phyloP scores from a whole-genome alignment of 2,797 vertebrate species.

The Acrocephalus scirpaceus region DNA sequence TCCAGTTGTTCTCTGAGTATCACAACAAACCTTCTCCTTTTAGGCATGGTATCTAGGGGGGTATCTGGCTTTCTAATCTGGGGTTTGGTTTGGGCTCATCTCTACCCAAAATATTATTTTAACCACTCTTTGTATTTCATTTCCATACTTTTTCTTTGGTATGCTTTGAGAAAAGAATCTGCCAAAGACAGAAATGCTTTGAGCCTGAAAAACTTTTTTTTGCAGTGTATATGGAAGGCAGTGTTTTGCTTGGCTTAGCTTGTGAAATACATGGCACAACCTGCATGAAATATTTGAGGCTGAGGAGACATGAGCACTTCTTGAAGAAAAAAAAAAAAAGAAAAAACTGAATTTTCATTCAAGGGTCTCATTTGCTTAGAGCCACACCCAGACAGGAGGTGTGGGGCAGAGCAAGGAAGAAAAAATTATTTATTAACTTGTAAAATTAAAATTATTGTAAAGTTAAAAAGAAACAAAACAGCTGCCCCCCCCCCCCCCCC shows the following conservation, averaged over 20 bases:
- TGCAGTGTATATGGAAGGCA: slow-evolving; percentile 17
- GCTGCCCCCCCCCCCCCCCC: rapidly evolving
- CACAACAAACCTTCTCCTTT: slow-evolving; percentile 19
- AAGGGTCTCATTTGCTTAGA: slow-evolving; percentile 51
- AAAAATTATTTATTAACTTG: slow-evolving; percentile 19
- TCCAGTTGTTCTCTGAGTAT: not conserved
- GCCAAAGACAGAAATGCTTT: slow-evolving; percentile 68
- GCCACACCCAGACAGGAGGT: slow-evolving; percentile 12
- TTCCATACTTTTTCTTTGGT: slow-evolving; percentile 56
- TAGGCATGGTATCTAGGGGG: slow-evolving; percentile 7
- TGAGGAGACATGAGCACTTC: slow-evolving; percentile 41
- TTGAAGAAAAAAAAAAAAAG: not conserved
- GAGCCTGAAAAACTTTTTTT: slow-evolving; percentile 66
- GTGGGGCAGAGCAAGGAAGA: not conserved
- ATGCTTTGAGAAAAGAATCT: slow-evolving; percentile 54
- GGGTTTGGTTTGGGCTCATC: slow-evolving; percentile 53
- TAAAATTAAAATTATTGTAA: slow-evolving; percentile 15
- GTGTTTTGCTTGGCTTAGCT: slow-evolving; percentile 65
- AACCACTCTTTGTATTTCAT: slow-evolving; percentile 60
- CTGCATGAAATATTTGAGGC: slow-evolving; percentile 70
- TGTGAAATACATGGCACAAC: slow-evolving; percentile 65
- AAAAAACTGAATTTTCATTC: slow-evolving; percentile 33
- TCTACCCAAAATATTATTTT: slow-evolving; percentile 63
- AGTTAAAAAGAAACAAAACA: not conserved
- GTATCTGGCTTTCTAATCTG: slow-evolving; percentile 26